Conservation (phyloP, 2,888 invertebrate species). For the Scaptomyza polygonia region DNA sequence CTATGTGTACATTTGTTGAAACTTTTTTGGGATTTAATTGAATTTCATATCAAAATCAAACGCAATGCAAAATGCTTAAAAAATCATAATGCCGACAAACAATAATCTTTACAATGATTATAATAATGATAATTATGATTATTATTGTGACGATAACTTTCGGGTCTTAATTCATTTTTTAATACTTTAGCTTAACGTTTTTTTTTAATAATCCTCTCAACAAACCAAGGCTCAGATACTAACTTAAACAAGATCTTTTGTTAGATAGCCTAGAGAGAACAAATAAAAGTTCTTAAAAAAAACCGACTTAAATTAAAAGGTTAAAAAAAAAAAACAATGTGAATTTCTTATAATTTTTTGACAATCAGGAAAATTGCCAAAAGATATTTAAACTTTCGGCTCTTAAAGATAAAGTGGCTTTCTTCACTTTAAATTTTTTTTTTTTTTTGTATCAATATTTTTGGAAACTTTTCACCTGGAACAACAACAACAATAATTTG, state of each 20-base stretch:
- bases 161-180: too few relatives aligned
- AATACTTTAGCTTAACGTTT: too few relatives aligned
- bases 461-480: background rate
- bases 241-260: too few relatives aligned
- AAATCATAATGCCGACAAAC: constrained; percentile 40
- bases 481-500: background rate
- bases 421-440: background rate
- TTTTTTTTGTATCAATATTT: background rate
- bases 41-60: constrained; percentile 62
- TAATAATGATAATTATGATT: constrained; percentile 1
- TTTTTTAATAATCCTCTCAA: too few relatives aligned
- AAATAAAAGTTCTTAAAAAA: background rate
- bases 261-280: too few relatives aligned
- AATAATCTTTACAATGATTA: constrained; percentile 32
- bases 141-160: too few relatives aligned
- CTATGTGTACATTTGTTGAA: constrained; percentile 10
- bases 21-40: constrained; percentile 59
- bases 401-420: background rate
- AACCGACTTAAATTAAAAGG: too few relatives aligned
- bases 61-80: constrained; percentile 37
- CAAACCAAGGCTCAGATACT: too few relatives aligned
- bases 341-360: background rate
- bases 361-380: background rate
- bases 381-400: background rate
- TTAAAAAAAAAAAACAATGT: too few relatives aligned